Evolutionary conservation across 2,888 invertebrate species (phyloP).

Genomic region (Lymantria monacha): DNA sequence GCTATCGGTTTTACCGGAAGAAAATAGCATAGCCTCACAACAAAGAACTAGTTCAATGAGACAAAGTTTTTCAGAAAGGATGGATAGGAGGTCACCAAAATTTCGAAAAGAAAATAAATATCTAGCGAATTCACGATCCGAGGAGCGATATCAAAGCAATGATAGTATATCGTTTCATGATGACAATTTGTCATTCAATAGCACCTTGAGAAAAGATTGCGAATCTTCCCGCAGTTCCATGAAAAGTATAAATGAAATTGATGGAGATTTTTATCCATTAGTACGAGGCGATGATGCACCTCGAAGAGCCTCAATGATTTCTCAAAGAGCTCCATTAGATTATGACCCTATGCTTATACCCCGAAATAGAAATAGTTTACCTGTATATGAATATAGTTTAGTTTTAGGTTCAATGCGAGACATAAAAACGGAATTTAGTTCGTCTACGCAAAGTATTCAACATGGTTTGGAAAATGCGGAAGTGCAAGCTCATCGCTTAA

Average conservation of each 20-base stretch:
- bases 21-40: conserved; percentile 82
- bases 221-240: conserved; percentile 68
- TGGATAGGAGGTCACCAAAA: conserved; percentile 73
- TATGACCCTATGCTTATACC: conserved; percentile 77
- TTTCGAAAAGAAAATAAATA: conserved; percentile 65
- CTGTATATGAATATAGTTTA: conserved; percentile 72
- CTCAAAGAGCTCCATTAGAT: conserved; percentile 67
- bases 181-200: conserved; percentile 69
- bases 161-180: conserved; percentile 76
- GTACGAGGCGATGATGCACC: conserved; percentile 59
- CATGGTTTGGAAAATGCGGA: conserved; percentile 79
- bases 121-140: conserved; percentile 80
- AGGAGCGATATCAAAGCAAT: conserved; percentile 82
- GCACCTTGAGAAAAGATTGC: conserved; percentile 58
- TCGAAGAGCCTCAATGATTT: conserved; percentile 73
- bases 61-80: conserved; percentile 79
- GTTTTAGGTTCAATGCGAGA: conserved; percentile 66
- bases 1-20: conserved; percentile 89
- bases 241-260: conserved; percentile 70
- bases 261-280: conserved; percentile 52
- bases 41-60: conserved; percentile 72
- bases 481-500: conserved; percentile 84
- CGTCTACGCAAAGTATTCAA: conserved; percentile 79
- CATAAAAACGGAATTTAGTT: conserved; percentile 66
- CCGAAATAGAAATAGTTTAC: conserved; percentile 76